phyloP scores from a whole-genome alignment of 2,888 invertebrate species.

The Mylabris sibirica region DNA sequence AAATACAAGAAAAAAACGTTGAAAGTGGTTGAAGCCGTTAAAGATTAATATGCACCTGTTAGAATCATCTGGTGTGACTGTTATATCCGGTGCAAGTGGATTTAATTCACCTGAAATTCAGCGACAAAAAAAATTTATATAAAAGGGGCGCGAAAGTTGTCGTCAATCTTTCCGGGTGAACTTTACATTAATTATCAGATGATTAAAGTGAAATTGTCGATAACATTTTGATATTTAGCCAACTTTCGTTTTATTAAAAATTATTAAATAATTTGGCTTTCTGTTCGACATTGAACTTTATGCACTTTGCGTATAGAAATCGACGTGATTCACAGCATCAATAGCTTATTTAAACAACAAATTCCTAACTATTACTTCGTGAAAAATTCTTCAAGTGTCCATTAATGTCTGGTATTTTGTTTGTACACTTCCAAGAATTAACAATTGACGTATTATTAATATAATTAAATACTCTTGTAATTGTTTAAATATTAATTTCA shows the following conservation, averaged over 20 bases:
- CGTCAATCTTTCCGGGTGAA: too few relatives aligned
- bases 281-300: constrained; percentile 14
- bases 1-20: neutral
- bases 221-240: neutral
- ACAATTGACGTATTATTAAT: neutral
- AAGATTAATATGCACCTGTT: constrained; percentile 38
- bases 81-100: constrained; percentile 38
- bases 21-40: constrained; percentile 2
- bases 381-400: constrained; percentile 6
- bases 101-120: neutral
- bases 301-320: constrained; percentile 13
- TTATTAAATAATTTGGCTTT: neutral
- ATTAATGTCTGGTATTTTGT: neutral
- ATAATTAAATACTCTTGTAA: neutral
- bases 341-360: constrained; percentile 14
- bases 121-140: constrained; percentile 21
- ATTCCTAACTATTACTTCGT: neutral
- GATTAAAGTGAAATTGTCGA: constrained; percentile 12
- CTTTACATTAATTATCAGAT: too few relatives aligned
- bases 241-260: constrained; percentile 8
- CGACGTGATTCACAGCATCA: constrained; percentile 16
- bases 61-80: constrained; percentile 37
- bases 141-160: constrained; percentile 10
- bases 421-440: neutral
- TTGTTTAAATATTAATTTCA: neutral